These are phyloP conservation scores for Acanthopagrus latus DNA, from an alignment of 2,797 vertebrate species.

Conservation along the genomic window DNA sequence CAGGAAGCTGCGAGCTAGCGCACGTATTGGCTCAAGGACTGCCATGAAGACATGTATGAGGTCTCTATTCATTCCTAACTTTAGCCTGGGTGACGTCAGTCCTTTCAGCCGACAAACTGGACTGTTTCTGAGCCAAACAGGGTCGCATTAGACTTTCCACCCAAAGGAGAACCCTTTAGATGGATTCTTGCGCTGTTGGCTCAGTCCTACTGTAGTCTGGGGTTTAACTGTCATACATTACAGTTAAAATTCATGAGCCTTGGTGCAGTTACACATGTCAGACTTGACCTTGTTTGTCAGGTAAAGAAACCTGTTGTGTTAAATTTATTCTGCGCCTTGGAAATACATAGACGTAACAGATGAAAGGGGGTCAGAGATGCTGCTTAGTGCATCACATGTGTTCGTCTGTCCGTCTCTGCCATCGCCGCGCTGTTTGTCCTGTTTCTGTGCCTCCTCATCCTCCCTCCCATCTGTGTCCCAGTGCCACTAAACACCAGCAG, in stretches of 20 bases:
- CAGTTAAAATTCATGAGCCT: neutral
- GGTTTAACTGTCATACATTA: constrained; percentile 4
- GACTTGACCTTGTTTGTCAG: neutral
- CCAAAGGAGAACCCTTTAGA: constrained; percentile 27
- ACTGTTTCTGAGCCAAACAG: constrained; percentile 35
- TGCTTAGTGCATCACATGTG: constrained; percentile 2
- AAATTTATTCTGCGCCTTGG: neutral
- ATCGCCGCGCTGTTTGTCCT: constrained; percentile 34
- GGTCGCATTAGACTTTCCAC: constrained; percentile 30
- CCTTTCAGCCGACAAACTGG: constrained; percentile 40
- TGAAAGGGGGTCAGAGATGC: neutral
- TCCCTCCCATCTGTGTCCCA: constrained; percentile 72
- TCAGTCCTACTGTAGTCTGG: constrained; percentile 1
- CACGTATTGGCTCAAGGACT: constrained; percentile 32
- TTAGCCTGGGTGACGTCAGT: constrained; percentile 64
- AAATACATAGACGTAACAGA: neutral
- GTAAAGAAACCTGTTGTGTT: neutral
- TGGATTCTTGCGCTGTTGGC: constrained; percentile 16
- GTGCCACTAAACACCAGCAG: constrained; percentile 69
- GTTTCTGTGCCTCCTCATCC: constrained; percentile 28
- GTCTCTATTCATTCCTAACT: constrained; percentile 69
- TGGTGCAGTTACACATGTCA: constrained; percentile 9
- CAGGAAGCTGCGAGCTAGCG: constrained; percentile 34
- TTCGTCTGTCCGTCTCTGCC: neutral
- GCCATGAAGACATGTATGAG: constrained; percentile 56